Base-by-base conservation (phyloP, 2,888 invertebrate genomes). In the Oxycera nigricornis region DNA sequence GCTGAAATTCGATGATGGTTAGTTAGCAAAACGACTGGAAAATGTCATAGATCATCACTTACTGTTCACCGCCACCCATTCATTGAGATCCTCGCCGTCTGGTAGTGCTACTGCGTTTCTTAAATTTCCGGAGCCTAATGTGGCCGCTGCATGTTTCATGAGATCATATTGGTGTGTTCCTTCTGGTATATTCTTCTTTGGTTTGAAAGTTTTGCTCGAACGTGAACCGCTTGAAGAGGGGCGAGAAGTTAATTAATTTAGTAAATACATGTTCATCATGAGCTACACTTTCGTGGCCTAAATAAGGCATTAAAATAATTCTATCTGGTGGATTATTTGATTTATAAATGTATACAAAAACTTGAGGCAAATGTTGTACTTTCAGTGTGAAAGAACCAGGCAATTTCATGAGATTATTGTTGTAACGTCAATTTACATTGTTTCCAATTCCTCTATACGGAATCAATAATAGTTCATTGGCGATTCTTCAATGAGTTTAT, bases 1-100 rank as follows among this genome's bases (percentile, higher is more conserved):
- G 98, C 98, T 98, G 87, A 52, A 89, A 88, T 74, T 76, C 77
- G 76, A 77, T 75, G 11, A 77, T 74, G 9, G 20, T 41, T 41
- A 41, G 14, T 62, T 9, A 14, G 1, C 26, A 24, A 59, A 17
- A 17, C 26, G 26, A 24, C 14, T 24, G 55, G 14, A 11, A 14
- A 14, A 9, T n/a, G 22, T 6, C n/a, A 9, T 52, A 9, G 55
- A 2, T 2, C 11, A 22, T 17, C 30, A 41, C 95, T 91, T 86
- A 97, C 98, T 98, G 85, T 99, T 99, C 59, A 99, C 98, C 73
- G 99, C 99, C 52, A 99, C 96, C 99, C 99, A 99, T 88, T 99
- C 99, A 83, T 99, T 98, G 78, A 97, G 90, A 87, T 99, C 99
- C 87, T 99, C 99, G 41, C 99, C 98, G 86, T 98, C 98, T 0